Conservation (phyloP, 2,113 vertebrate genomes). For the Vicugna pacos region DNA sequence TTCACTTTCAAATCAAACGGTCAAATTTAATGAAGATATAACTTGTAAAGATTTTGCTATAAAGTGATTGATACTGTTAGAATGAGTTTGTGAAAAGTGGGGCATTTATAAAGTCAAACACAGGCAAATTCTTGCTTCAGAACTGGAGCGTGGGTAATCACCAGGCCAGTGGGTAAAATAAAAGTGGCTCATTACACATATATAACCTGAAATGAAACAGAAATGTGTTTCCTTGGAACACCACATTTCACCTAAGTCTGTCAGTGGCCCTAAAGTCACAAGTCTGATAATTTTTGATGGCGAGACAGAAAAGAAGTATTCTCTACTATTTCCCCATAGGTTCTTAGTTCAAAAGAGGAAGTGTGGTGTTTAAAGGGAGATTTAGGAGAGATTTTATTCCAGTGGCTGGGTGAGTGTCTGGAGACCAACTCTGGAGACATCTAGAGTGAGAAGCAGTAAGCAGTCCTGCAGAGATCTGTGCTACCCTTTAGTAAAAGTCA, state of each 20-base stretch:
- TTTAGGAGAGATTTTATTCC: neutral
- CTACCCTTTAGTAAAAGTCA: neutral
- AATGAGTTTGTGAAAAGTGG: constrained; percentile 28
- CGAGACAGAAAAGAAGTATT: neutral
- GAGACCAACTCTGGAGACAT: neutral
- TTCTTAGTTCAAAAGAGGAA: neutral
- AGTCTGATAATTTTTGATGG: neutral
- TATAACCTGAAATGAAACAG: neutral
- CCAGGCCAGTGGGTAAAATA: neutral
- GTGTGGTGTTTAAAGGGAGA: neutral
- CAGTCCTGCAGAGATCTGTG: neutral
- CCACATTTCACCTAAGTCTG: neutral
- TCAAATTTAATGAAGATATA: constrained; percentile 12
- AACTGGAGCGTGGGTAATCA: neutral
- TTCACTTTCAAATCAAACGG: constrained; percentile 58
- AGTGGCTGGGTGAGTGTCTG: neutral
- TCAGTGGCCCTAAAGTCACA: neutral
- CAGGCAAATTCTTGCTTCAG: neutral
- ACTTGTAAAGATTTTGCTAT: neutral
- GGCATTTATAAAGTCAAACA: neutral
- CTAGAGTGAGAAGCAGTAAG: neutral
- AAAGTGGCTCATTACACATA: neutral
- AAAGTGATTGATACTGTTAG: neutral
- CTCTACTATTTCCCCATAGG: neutral
- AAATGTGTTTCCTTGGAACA: neutral